Evolutionary conservation across 2,797 vertebrate genomes (phyloP).

Genomic region (Heliangelus exortis): DNA sequence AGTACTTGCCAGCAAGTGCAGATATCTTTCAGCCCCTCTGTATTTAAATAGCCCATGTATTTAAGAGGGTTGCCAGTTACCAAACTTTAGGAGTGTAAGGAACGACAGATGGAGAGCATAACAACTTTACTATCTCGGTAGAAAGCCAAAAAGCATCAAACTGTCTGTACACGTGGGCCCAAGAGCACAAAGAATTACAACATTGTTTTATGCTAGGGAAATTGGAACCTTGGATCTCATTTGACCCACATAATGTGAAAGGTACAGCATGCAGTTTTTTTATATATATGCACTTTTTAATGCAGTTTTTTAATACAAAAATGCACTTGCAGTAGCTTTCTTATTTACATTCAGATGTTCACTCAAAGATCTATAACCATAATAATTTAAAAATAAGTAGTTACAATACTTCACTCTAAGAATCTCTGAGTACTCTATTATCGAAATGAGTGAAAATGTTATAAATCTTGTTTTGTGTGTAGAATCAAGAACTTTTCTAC

Average conservation of each 20-base stretch:
- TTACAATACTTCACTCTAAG: background rate
- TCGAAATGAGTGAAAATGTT: background rate
- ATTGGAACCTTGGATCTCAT: background rate
- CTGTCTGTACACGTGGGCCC: background rate
- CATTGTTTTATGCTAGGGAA: background rate
- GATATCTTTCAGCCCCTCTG: background rate
- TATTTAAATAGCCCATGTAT: conserved; percentile 26
- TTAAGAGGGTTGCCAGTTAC: conserved; percentile 26
- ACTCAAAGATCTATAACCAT: background rate
- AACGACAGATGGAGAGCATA: conserved; percentile 61
- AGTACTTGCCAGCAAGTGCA: conserved; percentile 8
- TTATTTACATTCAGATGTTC: background rate
- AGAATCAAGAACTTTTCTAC: background rate
- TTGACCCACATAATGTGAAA: background rate
- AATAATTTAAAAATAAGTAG: background rate
- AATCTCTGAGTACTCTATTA: background rate
- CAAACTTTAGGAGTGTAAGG: conserved; percentile 36
- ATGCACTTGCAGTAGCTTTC: background rate
- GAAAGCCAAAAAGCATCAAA: conserved; percentile 63
- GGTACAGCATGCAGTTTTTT: fast-evolving
- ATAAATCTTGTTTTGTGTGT: background rate
- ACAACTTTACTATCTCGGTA: background rate
- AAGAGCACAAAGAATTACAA: background rate
- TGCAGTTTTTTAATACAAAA: background rate
- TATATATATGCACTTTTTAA: too few relatives aligned